Conservation (phyloP, 2,888 invertebrate genomes). For the Linnaemya tessellans region DNA sequence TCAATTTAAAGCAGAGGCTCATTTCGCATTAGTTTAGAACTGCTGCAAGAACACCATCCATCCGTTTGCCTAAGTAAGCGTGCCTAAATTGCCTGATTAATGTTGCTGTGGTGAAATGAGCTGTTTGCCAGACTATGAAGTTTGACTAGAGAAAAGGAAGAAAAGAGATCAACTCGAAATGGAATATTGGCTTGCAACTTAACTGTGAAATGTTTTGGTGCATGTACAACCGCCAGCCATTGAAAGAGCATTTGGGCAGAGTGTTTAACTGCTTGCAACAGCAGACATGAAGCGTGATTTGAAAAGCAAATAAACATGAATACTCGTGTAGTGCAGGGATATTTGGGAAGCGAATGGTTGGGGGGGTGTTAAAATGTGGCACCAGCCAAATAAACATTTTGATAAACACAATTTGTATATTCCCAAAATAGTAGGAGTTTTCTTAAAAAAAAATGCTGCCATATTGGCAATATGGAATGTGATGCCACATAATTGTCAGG, state of each 20-base stretch:
- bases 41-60: conserved; percentile 30
- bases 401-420: conserved; percentile 9
- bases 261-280: conserved; percentile 48
- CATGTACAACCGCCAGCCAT: conserved; percentile 61
- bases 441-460: too few relatives aligned
- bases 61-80: conserved; percentile 62
- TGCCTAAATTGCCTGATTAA: conserved; percentile 69
- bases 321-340: not conserved
- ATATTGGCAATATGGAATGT: too few relatives aligned
- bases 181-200: conserved; percentile 57
- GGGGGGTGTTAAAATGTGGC: conserved; percentile 35
- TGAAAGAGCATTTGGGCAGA: conserved; percentile 35
- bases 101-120: conserved; percentile 62
- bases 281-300: conserved; percentile 33
- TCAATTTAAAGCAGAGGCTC: conserved; percentile 37
- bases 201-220: conserved; percentile 68
- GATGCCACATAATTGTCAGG: too few relatives aligned
- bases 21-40: conserved; percentile 25
- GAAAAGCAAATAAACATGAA: conserved; percentile 6
- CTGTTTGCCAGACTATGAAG: conserved; percentile 25
- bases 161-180: conserved; percentile 2
- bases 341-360: not conserved
- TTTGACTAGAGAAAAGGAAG: conserved; percentile 18
- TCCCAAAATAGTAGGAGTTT: conserved; percentile 35
- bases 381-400: conserved; percentile 21